Percentiles rank a stretch among this genome's conserved stretches.
phyloP scores from a whole-genome alignment of 2,797 vertebrate genomes.

The Liparis tanakae region DNA sequence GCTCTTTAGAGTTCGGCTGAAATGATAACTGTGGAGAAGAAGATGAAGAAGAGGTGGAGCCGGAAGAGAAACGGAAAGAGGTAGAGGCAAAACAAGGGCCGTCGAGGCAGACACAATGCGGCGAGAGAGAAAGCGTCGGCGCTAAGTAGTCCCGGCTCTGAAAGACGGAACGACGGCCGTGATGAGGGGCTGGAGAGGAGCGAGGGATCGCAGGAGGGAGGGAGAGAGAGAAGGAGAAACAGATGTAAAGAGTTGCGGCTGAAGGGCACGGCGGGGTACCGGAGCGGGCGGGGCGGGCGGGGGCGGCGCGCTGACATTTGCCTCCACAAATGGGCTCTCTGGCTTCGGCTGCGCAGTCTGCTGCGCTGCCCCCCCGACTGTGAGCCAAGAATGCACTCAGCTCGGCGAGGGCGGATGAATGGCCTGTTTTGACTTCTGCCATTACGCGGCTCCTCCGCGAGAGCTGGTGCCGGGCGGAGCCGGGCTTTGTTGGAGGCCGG shows the following conservation, averaged over 20 bases:
- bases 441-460: constrained; percentile 84
- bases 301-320: constrained; percentile 90
- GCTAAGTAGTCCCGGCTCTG: constrained; percentile 54
- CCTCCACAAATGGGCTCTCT: constrained; percentile 93
- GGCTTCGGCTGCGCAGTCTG: constrained; percentile 89
- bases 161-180: constrained; percentile 71
- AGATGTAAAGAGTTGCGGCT: constrained; percentile 69
- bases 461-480: constrained; percentile 81
- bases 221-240: constrained; percentile 51
- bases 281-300: constrained; percentile 87
- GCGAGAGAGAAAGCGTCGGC: constrained; percentile 32
- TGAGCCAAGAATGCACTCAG: constrained; percentile 98
- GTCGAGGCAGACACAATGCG: constrained; percentile 48
- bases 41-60: constrained; percentile 21
- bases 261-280: constrained; percentile 75
- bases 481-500: constrained; percentile 78
- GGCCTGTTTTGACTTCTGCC: constrained; percentile 90
- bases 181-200: constrained; percentile 88
- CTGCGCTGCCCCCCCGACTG: constrained; percentile 86
- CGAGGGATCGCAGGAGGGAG: too few species aligned
- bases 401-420: constrained; percentile 92
- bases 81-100: constrained; percentile 42
- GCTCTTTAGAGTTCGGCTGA: constrained; percentile 52
- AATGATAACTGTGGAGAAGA: constrained; percentile 52
- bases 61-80: constrained; percentile 41